These are phyloP conservation scores for Ips nitidus DNA, from an alignment of 1,140 invertebrate species.

Conservation along the genomic window DNA sequence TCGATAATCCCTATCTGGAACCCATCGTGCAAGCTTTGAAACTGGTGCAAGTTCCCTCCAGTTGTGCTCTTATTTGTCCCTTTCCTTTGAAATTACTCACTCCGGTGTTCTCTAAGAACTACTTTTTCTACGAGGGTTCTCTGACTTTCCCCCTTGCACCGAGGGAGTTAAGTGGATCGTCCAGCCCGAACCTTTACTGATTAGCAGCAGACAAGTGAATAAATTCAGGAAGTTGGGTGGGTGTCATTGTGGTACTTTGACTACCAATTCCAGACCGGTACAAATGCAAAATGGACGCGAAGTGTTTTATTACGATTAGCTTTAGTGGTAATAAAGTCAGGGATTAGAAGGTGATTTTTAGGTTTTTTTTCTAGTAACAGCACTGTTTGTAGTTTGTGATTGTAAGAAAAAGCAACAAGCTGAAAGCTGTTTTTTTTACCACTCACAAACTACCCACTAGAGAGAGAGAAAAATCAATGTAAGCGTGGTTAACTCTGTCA, in stretches of 20 bases:
- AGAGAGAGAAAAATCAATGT: no score
- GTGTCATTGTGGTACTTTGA: slow-evolving; percentile 48
- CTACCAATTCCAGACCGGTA: slow-evolving; percentile 55
- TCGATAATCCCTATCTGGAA: slow-evolving; percentile 59
- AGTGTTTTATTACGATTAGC: slow-evolving; percentile 42
- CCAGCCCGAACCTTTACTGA: slow-evolving; percentile 69
- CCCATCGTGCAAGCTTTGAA: slow-evolving; percentile 56
- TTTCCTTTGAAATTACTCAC: slow-evolving; percentile 58
- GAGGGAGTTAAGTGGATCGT: slow-evolving; percentile 87
- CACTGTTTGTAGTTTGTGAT: no score
- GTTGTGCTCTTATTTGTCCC: slow-evolving; percentile 52
- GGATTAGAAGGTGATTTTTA: no score
- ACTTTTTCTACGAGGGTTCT: slow-evolving; percentile 78
- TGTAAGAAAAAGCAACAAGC: no score
- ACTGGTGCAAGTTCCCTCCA: slow-evolving; percentile 49
- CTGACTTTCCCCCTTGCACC: slow-evolving; percentile 79
- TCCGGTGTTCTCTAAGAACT: slow-evolving; percentile 55
- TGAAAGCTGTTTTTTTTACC: no score
- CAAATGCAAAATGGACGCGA: slow-evolving; percentile 53
- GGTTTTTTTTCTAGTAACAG: no score
- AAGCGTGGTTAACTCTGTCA: no score
- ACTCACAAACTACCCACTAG: no score
- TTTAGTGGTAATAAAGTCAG: neutral
- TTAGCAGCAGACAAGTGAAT: slow-evolving; percentile 67
- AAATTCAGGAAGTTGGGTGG: slow-evolving; percentile 56